Base-by-base conservation (phyloP, 2,797 vertebrate genomes). In the Microctenopoma stevenorrisi region DNA sequence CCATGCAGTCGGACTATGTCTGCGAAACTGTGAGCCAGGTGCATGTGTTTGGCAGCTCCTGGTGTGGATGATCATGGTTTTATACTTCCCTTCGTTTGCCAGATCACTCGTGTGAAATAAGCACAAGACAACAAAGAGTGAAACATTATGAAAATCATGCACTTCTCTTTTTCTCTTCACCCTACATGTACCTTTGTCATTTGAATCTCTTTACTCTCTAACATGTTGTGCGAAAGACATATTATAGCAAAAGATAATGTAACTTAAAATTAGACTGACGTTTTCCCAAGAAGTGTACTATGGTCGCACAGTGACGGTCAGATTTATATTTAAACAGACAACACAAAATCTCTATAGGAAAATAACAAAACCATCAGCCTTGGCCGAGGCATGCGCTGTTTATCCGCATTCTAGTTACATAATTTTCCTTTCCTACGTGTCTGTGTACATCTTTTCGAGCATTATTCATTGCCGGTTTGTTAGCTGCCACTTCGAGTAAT, bases 1-100 rank as follows among this genome's bases (percentile, higher is more conserved):
- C 26, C 70, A 69, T 80, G 72, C 74, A 73, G 50, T 71, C 37
- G 43, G 3, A 44, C 14, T 2, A 7, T 30, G 53, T 46, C 11
- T 1, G n/a, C 28, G 26, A 37, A 65, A 71, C 18, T 12, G 28
- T 43, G 18, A n/a, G 60, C 1, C 15, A n/a, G 43, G 43, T 13
- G 22, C 22, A 22, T 22, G 7, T 37, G 30, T 50, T 47, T 57
- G 28, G 38, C 54, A 38, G 47, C 30, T 42, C 35, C 38, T 57
- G 22, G 2, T 18, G 12, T 61, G n/a, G 22, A 53, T 5, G 47
- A 52, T 42, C 0, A 0, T 11, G 38, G 38, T 48, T 38, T 51
- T 5, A 48, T 5, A n/a, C 5, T 10, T 25, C 50, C 28, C 18
- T 35, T 49, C 9, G 37, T 61, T 57, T 37, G 33, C 13, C 18